Conservation (phyloP, 2,888 invertebrate species). For the Oligia strigilis region DNA sequence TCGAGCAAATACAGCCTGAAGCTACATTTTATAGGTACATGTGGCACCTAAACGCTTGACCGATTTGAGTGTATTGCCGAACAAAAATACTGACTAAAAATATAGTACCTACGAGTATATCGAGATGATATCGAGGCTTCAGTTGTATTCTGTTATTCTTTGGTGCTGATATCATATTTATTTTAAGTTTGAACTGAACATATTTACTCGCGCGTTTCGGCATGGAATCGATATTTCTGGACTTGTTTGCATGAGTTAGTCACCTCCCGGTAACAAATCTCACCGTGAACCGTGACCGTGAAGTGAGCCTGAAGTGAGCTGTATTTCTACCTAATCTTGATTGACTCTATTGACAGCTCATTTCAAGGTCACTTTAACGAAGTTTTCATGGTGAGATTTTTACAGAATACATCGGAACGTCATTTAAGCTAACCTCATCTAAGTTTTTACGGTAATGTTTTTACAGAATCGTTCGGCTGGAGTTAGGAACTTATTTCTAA, state of each 20-base stretch:
- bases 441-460: no score
- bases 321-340: background rate
- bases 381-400: no score
- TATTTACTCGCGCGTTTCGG: background rate
- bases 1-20: slow-evolving; percentile 33
- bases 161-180: background rate
- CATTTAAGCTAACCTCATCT: no score
- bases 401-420: no score
- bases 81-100: slow-evolving; percentile 10
- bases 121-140: background rate
- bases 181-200: background rate
- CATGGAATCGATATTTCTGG: background rate
- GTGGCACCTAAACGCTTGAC: slow-evolving; percentile 43
- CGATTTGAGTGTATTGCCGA: slow-evolving; percentile 22
- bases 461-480: no score
- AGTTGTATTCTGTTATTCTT: background rate
- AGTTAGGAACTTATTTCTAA: background rate
- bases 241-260: background rate
- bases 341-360: background rate
- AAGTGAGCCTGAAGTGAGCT: background rate
- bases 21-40: slow-evolving; percentile 37
- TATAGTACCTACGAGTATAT: background rate
- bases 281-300: background rate
- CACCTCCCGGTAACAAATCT: background rate
- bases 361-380: no score